A percentile compares a stretch with the other conserved stretches of the same genome.
phyloP scores from a whole-genome alignment of 1,140 invertebrate genomes.

The Drosophila elegans region DNA sequence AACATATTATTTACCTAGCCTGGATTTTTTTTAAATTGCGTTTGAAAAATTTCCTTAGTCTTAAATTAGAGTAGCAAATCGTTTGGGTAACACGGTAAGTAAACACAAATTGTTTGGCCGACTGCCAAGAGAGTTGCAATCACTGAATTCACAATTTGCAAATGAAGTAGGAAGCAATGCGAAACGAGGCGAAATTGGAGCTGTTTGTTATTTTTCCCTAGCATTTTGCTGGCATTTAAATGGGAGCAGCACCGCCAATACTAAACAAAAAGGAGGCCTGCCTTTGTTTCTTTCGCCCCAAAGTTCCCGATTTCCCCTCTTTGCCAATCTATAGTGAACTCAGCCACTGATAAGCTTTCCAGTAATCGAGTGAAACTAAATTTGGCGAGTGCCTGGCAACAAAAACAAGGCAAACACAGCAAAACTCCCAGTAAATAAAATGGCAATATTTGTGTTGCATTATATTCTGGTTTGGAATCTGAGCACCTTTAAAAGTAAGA shows the following conservation, averaged over 20 bases:
- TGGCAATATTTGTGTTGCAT: conserved; percentile 1
- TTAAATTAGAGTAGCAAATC: conserved; percentile 7
- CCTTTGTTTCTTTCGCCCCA: conserved; percentile 35
- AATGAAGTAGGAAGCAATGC: conserved; percentile 28
- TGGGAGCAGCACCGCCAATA: conserved; percentile 12
- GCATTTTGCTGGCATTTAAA: conserved; percentile 17
- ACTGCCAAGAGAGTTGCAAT: conserved; percentile 28
- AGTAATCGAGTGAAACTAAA: conserved; percentile 21
- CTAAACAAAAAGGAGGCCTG: conserved; percentile 63
- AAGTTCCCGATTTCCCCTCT: not conserved
- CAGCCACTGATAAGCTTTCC: conserved; percentile 53
- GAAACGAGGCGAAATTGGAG: conserved; percentile 23
- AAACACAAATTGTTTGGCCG: conserved; percentile 32
- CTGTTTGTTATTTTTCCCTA: conserved; percentile 16
- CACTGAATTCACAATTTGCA: conserved; percentile 44
- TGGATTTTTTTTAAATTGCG: not conserved
- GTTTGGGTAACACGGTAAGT: conserved; percentile 18
- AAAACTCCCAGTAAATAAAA: conserved; percentile 7
- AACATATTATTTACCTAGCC: too few species aligned
- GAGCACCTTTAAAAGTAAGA: not conserved
- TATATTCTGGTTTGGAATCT: not conserved
- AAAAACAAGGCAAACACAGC: conserved; percentile 20
- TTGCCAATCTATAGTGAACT: conserved; percentile 22
- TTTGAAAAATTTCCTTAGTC: not conserved
- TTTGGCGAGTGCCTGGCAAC: conserved; percentile 45